Percentiles rank a stretch among this genome's conserved stretches.
phyloP scores from a whole-genome alignment of 2,113 vertebrate genomes.

The Nibea coibor region DNA sequence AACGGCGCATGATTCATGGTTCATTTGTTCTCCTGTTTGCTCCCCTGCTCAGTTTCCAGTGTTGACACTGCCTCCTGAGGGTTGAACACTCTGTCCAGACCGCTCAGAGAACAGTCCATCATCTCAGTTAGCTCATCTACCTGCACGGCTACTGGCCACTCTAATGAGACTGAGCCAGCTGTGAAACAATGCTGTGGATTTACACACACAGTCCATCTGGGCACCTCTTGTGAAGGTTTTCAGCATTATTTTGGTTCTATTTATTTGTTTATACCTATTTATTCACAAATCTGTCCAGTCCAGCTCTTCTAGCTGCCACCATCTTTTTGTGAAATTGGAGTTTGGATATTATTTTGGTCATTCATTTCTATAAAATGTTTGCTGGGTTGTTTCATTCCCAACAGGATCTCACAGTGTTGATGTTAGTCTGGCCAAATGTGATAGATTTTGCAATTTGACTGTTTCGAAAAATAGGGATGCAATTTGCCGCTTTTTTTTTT shows the following conservation, averaged over 20 bases:
- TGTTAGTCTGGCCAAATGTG: not conserved
- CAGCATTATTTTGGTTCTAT: not conserved
- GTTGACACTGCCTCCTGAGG: conserved; percentile 55
- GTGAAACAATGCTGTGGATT: conserved; percentile 23
- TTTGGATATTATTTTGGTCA: not conserved
- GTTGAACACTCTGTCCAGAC: conserved; percentile 47
- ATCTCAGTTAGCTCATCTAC: conserved; percentile 60
- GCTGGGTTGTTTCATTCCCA: conserved; percentile 8
- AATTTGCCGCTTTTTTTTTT: not conserved
- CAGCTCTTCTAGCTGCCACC: not conserved
- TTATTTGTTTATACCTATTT: not conserved
- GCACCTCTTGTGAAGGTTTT: conserved; percentile 8
- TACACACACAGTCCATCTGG: conserved; percentile 10
- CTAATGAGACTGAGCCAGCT: conserved; percentile 32
- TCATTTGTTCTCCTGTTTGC: conserved; percentile 50
- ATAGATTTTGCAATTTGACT: not conserved
- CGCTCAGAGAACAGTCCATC: conserved; percentile 49
- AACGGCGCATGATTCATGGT: conserved; percentile 42
- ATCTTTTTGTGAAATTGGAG: not conserved
- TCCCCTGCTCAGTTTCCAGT: conserved; percentile 35
- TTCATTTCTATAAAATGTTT: not conserved
- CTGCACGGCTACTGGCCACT: conserved; percentile 48
- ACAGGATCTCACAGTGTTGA: not conserved
- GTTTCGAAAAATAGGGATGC: not conserved
- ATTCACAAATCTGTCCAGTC: not conserved